Base-by-base conservation (phyloP, 2,888 invertebrate genomes). In the Parnassius glacialis region DNA sequence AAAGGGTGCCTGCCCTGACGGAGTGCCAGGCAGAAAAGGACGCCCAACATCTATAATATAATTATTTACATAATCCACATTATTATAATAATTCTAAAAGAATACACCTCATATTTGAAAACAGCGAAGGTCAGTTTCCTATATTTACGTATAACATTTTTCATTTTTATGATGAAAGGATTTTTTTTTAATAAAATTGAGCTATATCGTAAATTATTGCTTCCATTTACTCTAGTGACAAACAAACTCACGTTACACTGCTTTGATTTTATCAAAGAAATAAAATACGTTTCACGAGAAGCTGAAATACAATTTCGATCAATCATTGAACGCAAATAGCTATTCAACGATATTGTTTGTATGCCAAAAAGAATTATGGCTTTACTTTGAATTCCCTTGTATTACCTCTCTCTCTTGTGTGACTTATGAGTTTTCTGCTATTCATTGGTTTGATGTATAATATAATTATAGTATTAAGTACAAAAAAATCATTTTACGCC, bases 261-360 rank as follows among this genome's bases (percentile, higher is more conserved):
- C 12, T 41, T 54, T 44, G 50, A 9, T 60, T 50, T 42, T 13
- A 60, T 50, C 43, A 41, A 55, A 10, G 50, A 55, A 55, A 50
- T 59, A 54, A 55, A 55, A 55, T 55, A 43, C 43, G 34, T 60
- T 1, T 11, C 42, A 13, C 48, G 43, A 55, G 34, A 13, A 61
- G 45, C 42, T 25, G 57, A 48, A 48, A 62, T 53, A 62, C 57
- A 62, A 50, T 62, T 57, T 53, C 42, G 57, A 57, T 57, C 34
- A 53, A 57, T 57, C 57, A 50, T 43, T 13, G 62, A 53, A 57
- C 62, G 52, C 54, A 62, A 62, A 62, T 57, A 62, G 57, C 62
- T 62, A 62, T 62, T 62, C 57, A 57, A 54, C 53, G 57, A 50
- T 50, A 62, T 57, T 62, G 58, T 57, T 53, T 57, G 53, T 16